Percentiles rank a stretch among this genome's conserved stretches.
Evolutionary conservation across 2,113 vertebrate genomes (phyloP).

Genomic region (Piprites chloris): DNA sequence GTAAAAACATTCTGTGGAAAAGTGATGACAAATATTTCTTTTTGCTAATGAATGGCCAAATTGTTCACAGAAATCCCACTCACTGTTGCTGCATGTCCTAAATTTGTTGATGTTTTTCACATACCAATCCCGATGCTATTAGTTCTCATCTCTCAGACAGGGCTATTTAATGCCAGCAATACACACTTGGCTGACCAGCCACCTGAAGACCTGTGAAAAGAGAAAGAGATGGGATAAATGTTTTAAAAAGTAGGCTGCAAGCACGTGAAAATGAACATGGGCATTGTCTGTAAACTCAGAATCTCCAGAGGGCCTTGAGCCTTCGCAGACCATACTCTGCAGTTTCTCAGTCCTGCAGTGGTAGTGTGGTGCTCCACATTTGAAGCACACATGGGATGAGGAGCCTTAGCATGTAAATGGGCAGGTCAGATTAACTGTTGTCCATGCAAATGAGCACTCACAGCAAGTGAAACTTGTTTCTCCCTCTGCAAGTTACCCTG

Average conservation of each 20-base stretch:
- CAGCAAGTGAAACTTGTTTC: not conserved
- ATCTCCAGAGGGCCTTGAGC: no score
- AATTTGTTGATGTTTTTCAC: not conserved
- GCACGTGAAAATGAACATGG: not conserved
- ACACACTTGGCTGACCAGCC: not conserved
- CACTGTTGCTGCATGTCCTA: not conserved
- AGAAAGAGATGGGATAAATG: not conserved
- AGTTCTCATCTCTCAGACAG: not conserved
- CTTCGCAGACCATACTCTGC: no score
- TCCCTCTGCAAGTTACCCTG: not conserved
- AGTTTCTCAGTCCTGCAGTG: not conserved
- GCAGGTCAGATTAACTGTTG: not conserved
- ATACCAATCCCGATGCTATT: not conserved
- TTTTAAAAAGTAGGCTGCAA: not conserved
- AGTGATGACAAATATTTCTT: conserved; percentile 41
- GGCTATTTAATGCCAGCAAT: not conserved
- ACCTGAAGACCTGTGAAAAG: not conserved
- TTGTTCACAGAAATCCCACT: not conserved
- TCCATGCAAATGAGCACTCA: not conserved
- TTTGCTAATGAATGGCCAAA: conserved; percentile 22
- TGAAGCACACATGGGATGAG: not conserved
- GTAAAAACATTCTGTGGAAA: conserved; percentile 26
- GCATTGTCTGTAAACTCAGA: not conserved
- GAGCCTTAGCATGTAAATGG: not conserved
- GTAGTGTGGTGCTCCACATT: not conserved